phyloP scores from a whole-genome alignment of 1,140 invertebrate species.

The Brachionus manjavacas region DNA sequence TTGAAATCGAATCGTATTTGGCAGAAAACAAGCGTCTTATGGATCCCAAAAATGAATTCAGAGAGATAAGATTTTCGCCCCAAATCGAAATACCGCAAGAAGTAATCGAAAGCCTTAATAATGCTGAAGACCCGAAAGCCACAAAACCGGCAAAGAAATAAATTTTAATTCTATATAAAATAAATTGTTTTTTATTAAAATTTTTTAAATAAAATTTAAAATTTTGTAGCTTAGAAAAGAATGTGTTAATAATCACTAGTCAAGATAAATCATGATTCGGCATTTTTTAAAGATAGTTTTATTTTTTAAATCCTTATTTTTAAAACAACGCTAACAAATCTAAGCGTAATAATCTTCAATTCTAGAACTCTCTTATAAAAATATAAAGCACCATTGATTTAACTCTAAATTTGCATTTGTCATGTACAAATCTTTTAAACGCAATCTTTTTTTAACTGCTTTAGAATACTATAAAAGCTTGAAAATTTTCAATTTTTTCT shows the following conservation, averaged over 20 bases:
- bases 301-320: neutral
- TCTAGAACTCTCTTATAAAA: neutral
- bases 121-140: neutral
- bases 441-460: neutral
- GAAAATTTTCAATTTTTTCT: neutral
- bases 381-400: neutral
- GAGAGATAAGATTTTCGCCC: conserved; percentile 9
- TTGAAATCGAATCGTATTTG: conserved; percentile 16
- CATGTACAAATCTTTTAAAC: neutral
- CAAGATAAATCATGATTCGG: neutral
- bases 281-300: neutral
- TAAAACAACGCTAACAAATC: neutral
- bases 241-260: neutral
- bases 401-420: neutral
- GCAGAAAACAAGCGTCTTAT: neutral
- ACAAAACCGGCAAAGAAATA: neutral
- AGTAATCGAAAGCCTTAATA: neutral
- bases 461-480: neutral
- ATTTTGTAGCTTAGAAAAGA: neutral
- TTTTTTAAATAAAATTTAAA: conserved; percentile 5
- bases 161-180: neutral
- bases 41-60: neutral
- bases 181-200: neutral
- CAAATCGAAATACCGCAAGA: neutral
- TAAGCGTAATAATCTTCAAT: neutral